These are phyloP conservation scores for Luidia sarsii DNA, from an alignment of 53 echinoderm and acorn worm species.

Conservation along the genomic window DNA sequence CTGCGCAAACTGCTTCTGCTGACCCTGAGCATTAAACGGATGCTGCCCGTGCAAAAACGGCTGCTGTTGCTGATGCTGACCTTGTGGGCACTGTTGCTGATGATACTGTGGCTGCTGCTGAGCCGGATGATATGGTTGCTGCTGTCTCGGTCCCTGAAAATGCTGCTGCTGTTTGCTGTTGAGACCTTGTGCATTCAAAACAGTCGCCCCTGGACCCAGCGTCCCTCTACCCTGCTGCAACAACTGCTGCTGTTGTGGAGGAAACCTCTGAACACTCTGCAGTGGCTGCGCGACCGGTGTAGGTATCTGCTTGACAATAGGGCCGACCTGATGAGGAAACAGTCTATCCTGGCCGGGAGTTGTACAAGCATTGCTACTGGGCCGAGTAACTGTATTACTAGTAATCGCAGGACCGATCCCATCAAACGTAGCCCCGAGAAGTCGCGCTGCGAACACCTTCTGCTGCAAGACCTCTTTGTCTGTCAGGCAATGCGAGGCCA, in stretches of 20 bases:
- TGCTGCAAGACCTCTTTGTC: conserved; percentile 37
- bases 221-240: neutral
- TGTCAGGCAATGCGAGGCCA: neutral
- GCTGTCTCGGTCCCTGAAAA: no score
- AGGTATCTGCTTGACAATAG: no score
- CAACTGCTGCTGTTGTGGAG: conserved; percentile 20
- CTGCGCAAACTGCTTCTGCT: neutral
- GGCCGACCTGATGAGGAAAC: no score
- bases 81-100: neutral
- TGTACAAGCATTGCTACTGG: no score
- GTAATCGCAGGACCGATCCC: no score
- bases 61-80: neutral
- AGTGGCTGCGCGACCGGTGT: no score
- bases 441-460: conserved; percentile 33
- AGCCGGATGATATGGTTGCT: neutral
- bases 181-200: neutral
- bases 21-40: neutral
- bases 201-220: neutral
- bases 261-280: neutral
- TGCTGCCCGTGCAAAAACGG: neutral
- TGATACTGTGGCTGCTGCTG: conserved; percentile 6
- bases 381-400: no score
- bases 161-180: conserved; percentile 16
- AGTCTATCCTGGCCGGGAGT: no score
- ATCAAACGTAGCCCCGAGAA: conserved; percentile 9